A percentile compares a stretch with the other conserved stretches of the same genome.
phyloP scores from a whole-genome alignment of 2,113 vertebrate species.

The Rhineura floridana region DNA sequence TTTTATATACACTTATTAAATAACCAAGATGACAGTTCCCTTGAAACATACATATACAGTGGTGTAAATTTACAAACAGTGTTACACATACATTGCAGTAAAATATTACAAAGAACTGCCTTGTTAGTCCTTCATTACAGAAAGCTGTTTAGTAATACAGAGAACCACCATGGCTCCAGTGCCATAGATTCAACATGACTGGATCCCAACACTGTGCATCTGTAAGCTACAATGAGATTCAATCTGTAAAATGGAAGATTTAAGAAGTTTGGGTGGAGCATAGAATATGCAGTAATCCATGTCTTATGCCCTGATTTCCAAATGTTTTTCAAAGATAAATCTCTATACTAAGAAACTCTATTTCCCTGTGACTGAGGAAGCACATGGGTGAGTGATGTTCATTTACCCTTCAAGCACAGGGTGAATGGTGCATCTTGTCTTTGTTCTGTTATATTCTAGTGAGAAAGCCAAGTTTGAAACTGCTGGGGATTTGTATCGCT shows the following conservation, averaged over 20 bases:
- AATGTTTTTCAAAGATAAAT: slow-evolving; percentile 28
- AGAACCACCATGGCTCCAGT: neutral
- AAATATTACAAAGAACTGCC: slow-evolving; percentile 1
- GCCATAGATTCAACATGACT: neutral
- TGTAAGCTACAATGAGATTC: neutral
- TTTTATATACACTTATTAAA: neutral
- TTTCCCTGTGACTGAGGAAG: slow-evolving; percentile 7
- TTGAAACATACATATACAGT: neutral
- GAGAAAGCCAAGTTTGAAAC: slow-evolving; percentile 90
- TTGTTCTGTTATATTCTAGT: slow-evolving; percentile 81
- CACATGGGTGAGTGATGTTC: neutral
- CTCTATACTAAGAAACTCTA: slow-evolving; percentile 15
- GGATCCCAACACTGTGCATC: neutral
- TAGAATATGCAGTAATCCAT: neutral
- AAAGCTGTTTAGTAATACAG: neutral
- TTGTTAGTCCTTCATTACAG: neutral
- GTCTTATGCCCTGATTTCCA: slow-evolving; percentile 12
- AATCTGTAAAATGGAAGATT: neutral
- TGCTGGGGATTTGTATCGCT: slow-evolving; percentile 89
- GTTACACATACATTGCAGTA: slow-evolving; percentile 6
- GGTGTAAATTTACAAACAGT: neutral
- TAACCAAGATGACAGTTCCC: neutral
- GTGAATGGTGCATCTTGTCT: neutral
- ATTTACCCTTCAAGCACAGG: slow-evolving; percentile 30
- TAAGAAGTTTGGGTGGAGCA: neutral